phyloP scores from a whole-genome alignment of 1,140 invertebrate genomes.

The Vollenhovia emeryi region DNA sequence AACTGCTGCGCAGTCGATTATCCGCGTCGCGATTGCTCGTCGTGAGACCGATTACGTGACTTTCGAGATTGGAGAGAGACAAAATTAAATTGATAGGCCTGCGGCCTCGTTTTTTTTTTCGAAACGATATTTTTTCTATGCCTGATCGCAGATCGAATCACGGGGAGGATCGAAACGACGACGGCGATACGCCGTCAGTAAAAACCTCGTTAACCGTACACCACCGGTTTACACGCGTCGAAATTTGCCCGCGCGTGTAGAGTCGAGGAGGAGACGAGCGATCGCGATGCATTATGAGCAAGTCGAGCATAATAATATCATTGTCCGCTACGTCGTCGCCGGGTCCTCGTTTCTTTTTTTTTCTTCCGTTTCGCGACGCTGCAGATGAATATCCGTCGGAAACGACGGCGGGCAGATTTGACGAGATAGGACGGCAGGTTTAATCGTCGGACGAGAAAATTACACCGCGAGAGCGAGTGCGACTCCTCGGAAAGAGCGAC shows the following conservation, averaged over 20 bases:
- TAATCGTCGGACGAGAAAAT: slow-evolving; percentile 39
- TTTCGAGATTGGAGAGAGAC: slow-evolving; percentile 26
- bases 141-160: not conserved
- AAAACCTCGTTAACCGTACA: not conserved
- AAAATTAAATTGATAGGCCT: slow-evolving; percentile 44
- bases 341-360: not conserved
- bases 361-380: not conserved
- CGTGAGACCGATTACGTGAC: slow-evolving; percentile 6
- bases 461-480: not conserved
- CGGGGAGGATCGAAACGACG: not conserved
- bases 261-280: not conserved
- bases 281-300: not conserved
- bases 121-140: not conserved
- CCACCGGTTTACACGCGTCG: not conserved
- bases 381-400: slow-evolving; percentile 6
- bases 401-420: slow-evolving; percentile 20
- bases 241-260: not conserved
- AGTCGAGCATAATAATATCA: slow-evolving; percentile 25
- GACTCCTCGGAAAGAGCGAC: not conserved
- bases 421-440: slow-evolving; percentile 17
- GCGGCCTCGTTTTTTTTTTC: not conserved
- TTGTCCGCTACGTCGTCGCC: slow-evolving; percentile 6
- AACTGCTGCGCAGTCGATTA: slow-evolving; percentile 24
- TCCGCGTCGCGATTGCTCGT: slow-evolving; percentile 15
- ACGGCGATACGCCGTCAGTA: too few relatives aligned